Evolutionary conservation across 2,113 vertebrate species (phyloP).

Genomic region (Psephotus haematonotus): DNA sequence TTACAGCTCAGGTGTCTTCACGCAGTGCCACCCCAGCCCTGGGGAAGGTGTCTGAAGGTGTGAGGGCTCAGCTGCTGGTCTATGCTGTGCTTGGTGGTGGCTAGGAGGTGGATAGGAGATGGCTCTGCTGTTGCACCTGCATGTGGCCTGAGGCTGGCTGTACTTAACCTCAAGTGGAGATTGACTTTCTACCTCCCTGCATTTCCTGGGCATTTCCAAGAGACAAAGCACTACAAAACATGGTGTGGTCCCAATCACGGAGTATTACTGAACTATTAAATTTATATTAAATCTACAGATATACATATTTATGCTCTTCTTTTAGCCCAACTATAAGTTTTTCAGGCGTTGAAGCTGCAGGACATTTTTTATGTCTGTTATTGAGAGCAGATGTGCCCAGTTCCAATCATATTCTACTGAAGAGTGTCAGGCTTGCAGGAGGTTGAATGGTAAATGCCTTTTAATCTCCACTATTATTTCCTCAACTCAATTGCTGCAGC

Average conservation of each 20-base stretch:
- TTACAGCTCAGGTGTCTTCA: background rate
- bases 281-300: slow-evolving; percentile 40
- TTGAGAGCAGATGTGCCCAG: slow-evolving; percentile 81
- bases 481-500: slow-evolving; percentile 74
- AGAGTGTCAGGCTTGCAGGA: slow-evolving; percentile 63
- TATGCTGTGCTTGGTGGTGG: background rate
- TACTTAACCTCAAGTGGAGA: background rate
- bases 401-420: slow-evolving; percentile 74
- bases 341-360: slow-evolving; percentile 69
- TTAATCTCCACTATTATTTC: slow-evolving; percentile 83
- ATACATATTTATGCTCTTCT: slow-evolving; percentile 47
- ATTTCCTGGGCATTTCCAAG: background rate
- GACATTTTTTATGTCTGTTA: slow-evolving; percentile 77
- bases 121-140: background rate
- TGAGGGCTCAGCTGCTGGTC: background rate
- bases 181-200: background rate
- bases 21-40: background rate
- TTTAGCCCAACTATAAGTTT: slow-evolving; percentile 68
- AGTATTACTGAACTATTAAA: slow-evolving; percentile 41
- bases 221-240: background rate
- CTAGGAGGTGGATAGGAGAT: background rate
- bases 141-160: background rate
- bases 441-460: slow-evolving; percentile 73
- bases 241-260: background rate
- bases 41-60: background rate